Evolutionary conservation across 2,888 invertebrate genomes (phyloP).

Genomic region (Drosophila tanythrix): DNA sequence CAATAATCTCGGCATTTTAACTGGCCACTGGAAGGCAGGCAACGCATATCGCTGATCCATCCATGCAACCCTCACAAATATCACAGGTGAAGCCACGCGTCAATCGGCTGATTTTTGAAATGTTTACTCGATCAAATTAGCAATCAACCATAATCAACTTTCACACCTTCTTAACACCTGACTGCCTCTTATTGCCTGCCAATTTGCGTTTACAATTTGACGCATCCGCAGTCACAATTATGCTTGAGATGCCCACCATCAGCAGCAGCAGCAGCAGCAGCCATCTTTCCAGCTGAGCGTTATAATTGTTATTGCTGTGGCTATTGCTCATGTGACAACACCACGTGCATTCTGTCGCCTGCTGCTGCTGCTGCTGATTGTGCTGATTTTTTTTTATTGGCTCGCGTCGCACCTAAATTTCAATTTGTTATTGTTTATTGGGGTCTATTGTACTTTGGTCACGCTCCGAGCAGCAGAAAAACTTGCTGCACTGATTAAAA

Average conservation of each 20-base stretch:
- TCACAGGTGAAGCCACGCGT: constrained; percentile 58
- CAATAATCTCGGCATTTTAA: constrained; percentile 3
- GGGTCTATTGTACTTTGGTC: constrained; percentile 48
- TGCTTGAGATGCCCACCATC: constrained; percentile 19
- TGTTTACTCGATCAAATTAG: constrained; percentile 40
- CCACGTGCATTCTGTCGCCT: constrained; percentile 56
- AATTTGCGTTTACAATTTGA: constrained; percentile 76
- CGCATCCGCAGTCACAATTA: constrained; percentile 68
- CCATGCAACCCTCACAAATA: constrained; percentile 20
- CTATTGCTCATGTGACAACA: constrained; percentile 46
- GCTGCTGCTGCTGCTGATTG: constrained; percentile 1
- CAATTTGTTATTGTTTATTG: constrained; percentile 32
- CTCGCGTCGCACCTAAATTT: constrained; percentile 33
- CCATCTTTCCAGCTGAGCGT: constrained; percentile 11
- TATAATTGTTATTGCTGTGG: constrained; percentile 22
- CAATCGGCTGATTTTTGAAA: constrained; percentile 49
- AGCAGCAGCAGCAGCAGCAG: constrained; percentile 1
- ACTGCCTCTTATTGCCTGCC: constrained; percentile 65
- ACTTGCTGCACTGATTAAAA: constrained; percentile 4
- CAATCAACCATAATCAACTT: constrained; percentile 48
- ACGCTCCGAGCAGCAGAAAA: constrained; percentile 27
- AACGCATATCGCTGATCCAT: constrained; percentile 4
- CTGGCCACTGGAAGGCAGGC: constrained; percentile 13
- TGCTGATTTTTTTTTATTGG: constrained; percentile 7
- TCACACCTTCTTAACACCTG: constrained; percentile 60